Base-by-base conservation (phyloP, 1,140 invertebrate species). In the Globodera ellingtonae region DNA sequence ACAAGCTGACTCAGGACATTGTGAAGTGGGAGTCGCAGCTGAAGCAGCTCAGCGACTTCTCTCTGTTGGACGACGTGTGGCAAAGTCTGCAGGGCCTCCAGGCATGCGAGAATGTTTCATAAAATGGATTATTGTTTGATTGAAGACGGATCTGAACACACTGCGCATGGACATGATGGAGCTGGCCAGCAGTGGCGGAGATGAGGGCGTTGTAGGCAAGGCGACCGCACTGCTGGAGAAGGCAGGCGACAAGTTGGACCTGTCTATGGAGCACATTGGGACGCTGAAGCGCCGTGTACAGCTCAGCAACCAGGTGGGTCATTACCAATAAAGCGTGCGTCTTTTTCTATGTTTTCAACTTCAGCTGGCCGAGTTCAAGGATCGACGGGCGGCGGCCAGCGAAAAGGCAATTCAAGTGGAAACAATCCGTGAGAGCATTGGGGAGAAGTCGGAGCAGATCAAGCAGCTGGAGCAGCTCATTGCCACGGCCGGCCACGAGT, bases 381-480 rank as follows among this genome's bases (percentile, higher is more conserved):
- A 77, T 48, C 24, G 75, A 70, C 52, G 65, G 48, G 75, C 75
- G 1, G 44, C 48, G 10, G 75, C 75, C 10, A 50, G 62, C 44
- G 75, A 77, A 77, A 62, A 67, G 24, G 24, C 47, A n/a, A 62
- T 77, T 62, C 75, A 77, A 48, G 44, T 77, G 47, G 75, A 77
- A 21, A 35, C 75, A 52, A 62, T 77, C 13, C 52, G 65, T 15
- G 50, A 65, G 69, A 77, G 69, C 48, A 67, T 77, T 35, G 24
- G 65, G 5, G 24, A 77, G 21, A 77, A 69, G 15, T 47, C 46
- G 24, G 59, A 67, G n/a, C 75, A 79, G 46, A 6, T 79, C 24
- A 79, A 79, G 62, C 47, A 79, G 50, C 15, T 79, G 52, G 78
- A 79, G 50, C 44, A 46, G 7, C 70, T 78, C 7, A 79, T 79